Base-by-base conservation (phyloP, 2,113 vertebrate species). In the Shinisaurus crocodilurus region DNA sequence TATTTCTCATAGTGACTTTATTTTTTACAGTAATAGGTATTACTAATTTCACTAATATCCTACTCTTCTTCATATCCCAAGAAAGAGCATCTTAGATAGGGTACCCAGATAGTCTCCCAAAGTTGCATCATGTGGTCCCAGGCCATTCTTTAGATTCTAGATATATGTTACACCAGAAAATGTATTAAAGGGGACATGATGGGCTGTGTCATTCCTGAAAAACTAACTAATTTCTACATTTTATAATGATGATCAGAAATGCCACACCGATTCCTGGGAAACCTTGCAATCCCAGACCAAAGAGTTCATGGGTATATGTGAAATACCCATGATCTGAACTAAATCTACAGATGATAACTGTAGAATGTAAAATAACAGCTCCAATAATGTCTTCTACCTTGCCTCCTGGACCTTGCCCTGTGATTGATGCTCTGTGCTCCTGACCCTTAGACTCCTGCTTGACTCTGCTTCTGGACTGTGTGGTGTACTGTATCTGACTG, bases 71-170 rank as follows among this genome's bases (percentile, higher is more conserved):
- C n/a, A n/a, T n/a, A n/a, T n/a, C n/a, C n/a, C n/a, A n/a, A n/a
- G n/a, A n/a, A 63, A 63, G 10, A 85, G 16, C 29, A 48, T 32
- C 40, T 69, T 67, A 48, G 40, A 20, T 65, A 6, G 7, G 43
- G 29, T 32, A 48, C 10, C 43, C 45, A 48, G 43, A 13, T 9
- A 48, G 37, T 69, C 15, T 34, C 43, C 6, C 83, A 85, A 34
- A 10, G 40, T 67, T 43, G 63, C 43, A 92, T 89, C 63, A 60
- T 88, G 83, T 92, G 82, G 80, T 74, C 90, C 8, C 15, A 77
- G 87, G 50, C n/a, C 75, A n/a, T 70, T 69, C 23, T 89, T 91
- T 89, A 82, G 69, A 23, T 80, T 83, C 32, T 45, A 67, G 91
- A 80, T n/a, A n/a, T n/a, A n/a, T n/a, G n/a, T n/a, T n/a, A n/a